Evolutionary conservation across 1,140 invertebrate genomes (phyloP).

Genomic region (Drosophila sp.): DNA sequence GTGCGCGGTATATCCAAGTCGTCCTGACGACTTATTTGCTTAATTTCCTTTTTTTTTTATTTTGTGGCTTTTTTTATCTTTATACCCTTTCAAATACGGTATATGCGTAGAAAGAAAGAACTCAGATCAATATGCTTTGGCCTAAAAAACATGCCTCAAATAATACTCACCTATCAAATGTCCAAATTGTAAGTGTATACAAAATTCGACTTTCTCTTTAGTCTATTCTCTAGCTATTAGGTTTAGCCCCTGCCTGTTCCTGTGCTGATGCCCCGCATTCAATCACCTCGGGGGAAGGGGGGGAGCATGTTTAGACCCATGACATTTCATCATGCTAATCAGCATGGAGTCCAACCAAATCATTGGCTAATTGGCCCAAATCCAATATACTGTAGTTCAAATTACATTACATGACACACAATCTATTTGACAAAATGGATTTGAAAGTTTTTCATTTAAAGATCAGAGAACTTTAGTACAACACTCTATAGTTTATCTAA

Average conservation of each 20-base stretch:
- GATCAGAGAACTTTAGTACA: background rate
- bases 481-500: background rate
- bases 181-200: slow-evolving; percentile 42
- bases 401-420: background rate
- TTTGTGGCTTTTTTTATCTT: no score
- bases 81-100: no score
- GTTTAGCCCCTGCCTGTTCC: background rate
- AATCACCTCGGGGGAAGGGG: slow-evolving; percentile 1
- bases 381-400: slow-evolving; percentile 10
- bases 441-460: background rate
- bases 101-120: no score
- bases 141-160: no score
- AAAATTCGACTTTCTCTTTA: background rate
- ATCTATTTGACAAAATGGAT: background rate
- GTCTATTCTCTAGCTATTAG: slow-evolving; percentile 7
- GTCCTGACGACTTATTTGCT: no score
- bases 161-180: no score
- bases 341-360: slow-evolving; percentile 54
- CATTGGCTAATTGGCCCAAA: slow-evolving; percentile 65
- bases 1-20: no score
- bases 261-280: slow-evolving; percentile 21
- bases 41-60: no score
- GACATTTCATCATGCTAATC: slow-evolving; percentile 79
- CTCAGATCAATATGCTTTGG: no score
- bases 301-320: slow-evolving; percentile 46